phyloP scores from a whole-genome alignment of 2,888 invertebrate species.

The Orthosia cruda region DNA sequence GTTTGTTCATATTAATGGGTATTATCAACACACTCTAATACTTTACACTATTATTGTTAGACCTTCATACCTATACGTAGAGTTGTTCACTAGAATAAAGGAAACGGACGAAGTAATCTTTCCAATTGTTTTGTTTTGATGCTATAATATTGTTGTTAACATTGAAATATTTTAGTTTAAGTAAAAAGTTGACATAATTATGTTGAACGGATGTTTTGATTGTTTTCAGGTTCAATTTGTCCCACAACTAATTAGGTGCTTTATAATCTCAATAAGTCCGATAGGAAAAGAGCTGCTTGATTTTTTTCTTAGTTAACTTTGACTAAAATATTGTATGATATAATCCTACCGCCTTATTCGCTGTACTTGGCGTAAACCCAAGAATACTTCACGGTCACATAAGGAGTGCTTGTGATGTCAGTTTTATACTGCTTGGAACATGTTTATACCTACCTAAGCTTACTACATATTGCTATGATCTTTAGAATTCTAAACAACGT shows the following conservation, averaged over 20 bases:
- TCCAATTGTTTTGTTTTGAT: conserved; percentile 32
- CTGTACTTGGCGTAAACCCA: conserved; percentile 29
- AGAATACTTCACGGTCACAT: neutral
- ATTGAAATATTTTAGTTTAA: conserved; percentile 3
- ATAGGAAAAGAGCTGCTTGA: neutral
- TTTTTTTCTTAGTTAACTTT: neutral
- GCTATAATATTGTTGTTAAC: neutral
- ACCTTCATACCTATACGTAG: neutral
- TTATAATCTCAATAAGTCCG: neutral
- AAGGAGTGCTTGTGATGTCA: neutral
- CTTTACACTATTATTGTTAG: neutral
- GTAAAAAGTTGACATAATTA: neutral
- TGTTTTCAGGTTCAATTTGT: neutral
- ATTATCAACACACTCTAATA: neutral
- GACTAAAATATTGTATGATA: conserved; percentile 5
- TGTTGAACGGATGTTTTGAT: neutral
- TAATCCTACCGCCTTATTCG: neutral
- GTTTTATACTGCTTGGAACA: neutral
- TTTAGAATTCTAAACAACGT: conserved; percentile 1
- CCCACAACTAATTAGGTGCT: neutral
- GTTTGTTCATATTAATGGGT: neutral
- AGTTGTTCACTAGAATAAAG: neutral
- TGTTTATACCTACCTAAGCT: neutral
- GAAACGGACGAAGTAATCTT: neutral
- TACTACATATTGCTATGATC: neutral